Conservation (phyloP, 1,140 invertebrate genomes). For the Ladona fulva region DNA sequence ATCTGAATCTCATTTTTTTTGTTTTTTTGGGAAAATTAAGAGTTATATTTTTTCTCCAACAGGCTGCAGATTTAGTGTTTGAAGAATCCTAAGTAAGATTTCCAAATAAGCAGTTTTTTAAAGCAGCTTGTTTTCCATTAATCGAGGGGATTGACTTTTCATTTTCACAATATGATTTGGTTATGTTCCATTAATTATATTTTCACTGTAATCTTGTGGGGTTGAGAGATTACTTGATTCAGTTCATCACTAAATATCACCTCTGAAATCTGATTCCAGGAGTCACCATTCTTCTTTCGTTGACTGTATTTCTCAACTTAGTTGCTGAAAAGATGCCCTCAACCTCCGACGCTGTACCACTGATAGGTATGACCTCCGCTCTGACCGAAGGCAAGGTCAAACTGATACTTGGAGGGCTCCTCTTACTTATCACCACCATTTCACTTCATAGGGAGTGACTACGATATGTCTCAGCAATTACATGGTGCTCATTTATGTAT, state of each 20-base stretch:
- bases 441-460: background rate
- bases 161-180: background rate
- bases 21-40: no score
- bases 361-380: slow-evolving; percentile 41
- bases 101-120: background rate
- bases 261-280: slow-evolving; percentile 36
- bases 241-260: slow-evolving; percentile 16
- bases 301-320: slow-evolving; percentile 63
- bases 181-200: background rate
- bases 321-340: slow-evolving; percentile 54
- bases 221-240: background rate
- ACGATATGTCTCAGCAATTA: background rate
- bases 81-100: no score
- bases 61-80: background rate
- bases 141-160: background rate
- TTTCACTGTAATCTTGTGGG: background rate
- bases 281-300: slow-evolving; percentile 60
- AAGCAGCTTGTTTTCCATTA: background rate
- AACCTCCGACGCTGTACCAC: slow-evolving; percentile 53
- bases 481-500: background rate
- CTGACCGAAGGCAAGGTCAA: background rate
- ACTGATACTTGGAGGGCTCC: background rate
- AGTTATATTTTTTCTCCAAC: background rate
- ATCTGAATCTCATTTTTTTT: no score
- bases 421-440: background rate